Evolutionary conservation across 2,113 vertebrate species (phyloP), one percentile per base, ranked within the genome.

Genomic region (Sinocyclocheilus rhinocerous): DNA sequence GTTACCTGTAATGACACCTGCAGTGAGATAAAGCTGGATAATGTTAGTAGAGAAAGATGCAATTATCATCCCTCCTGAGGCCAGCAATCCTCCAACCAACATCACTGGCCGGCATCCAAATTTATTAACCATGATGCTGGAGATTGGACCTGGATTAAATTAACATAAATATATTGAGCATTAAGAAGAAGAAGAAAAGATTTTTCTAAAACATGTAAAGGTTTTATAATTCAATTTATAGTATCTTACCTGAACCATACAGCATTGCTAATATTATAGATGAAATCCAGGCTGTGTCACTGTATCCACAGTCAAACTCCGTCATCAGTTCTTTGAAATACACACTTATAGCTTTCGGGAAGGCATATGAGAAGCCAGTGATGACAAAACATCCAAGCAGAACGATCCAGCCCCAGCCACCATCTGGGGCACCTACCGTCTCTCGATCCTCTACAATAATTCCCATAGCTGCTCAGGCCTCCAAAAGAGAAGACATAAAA

Each of bases 311-410:
- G 0, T 89, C 93, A 76, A 98, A 98, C 91, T 98, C 97, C 0
- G 85, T 90, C 88, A 97, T 98, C 70, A 99, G 95, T 90, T 97
- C 97, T 93, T 98, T 98, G 91, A 98, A 99, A 91, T 98, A 99
- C 3, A 98, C 97, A 0, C 97, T 99, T 79, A 98, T 93, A 0
- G 97, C 98, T 92, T 99, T 99, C 10, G 98, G 97, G 87, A 99
- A 99, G 90, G 97, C 97, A 8, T 99, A 99, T 78, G 98, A 99
- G 93, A 99, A 99, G 85, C 97, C 98, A 0, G 98, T 98, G 94
- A 98, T 97, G 93, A 98, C 93, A 4, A 99, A 99, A 77, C 97
- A 95, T 76, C 97, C 97, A 0, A 96, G 92, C 61, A 99, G 94
- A 85, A 99, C 93, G 0, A 96, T 96, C 97, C 98, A 99, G 85